A percentile compares a stretch with the other conserved stretches of the same genome.
These are phyloP conservation scores for Leucophora obtusa DNA, from an alignment of 2,888 invertebrate species.

Conservation along the genomic window DNA sequence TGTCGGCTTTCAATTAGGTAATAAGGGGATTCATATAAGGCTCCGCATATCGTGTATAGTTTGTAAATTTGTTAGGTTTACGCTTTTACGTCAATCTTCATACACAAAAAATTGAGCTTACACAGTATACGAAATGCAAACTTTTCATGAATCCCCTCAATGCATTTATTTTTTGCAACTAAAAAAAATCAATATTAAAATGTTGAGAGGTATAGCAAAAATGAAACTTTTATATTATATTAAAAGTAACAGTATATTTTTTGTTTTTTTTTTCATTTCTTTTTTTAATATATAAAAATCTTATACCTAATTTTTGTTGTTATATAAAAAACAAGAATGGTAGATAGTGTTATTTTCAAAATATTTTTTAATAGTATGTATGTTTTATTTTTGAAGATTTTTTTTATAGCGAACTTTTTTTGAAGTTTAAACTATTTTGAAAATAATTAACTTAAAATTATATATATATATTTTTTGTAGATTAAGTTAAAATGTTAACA, in stretches of 20 bases:
- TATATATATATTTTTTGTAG: constrained; percentile 38
- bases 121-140: too few species aligned
- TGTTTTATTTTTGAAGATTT: constrained; percentile 30
- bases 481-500: constrained; percentile 60
- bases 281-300: constrained; percentile 5
- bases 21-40: too few species aligned
- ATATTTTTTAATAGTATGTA: constrained; percentile 37
- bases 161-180: too few species aligned
- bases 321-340: constrained; percentile 52
- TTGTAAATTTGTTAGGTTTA: too few species aligned
- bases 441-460: constrained; percentile 56
- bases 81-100: too few species aligned
- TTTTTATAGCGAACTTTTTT: constrained; percentile 52
- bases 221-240: too few species aligned
- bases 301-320: constrained; percentile 10
- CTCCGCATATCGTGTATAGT: too few species aligned
- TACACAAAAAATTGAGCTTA: too few species aligned
- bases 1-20: too few species aligned
- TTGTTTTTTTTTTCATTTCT: neutral
- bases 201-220: too few species aligned
- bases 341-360: constrained; percentile 27
- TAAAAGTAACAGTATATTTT: neutral
- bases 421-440: constrained; percentile 49
- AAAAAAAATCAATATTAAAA: too few species aligned
- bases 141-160: too few species aligned